Evolutionary conservation across 2,797 vertebrate genomes (phyloP), one percentile per base, ranked within the genome.

Genomic region (Ctenopoma kingsleyae): DNA sequence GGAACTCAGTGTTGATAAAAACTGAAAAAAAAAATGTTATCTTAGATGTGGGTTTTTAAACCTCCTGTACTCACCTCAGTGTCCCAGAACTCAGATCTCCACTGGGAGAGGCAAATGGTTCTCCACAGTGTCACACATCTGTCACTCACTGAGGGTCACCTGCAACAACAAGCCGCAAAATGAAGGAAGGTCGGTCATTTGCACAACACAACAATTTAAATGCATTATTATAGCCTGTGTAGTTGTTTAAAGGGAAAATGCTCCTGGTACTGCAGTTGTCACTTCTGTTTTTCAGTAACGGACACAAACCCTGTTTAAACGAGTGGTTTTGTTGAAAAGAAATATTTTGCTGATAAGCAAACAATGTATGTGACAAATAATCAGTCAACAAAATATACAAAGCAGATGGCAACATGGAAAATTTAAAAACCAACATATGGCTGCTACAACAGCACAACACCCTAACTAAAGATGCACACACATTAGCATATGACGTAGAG

Each of bases 41-140:
- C 4, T 27, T 27, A 27, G 25, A 27, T 27, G 25, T 27, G 25
- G 25, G 25, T 13, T 11, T 38, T 4, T 38, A 10, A 8, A 38
- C 36, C 36, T 38, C 11, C 36, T 46, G n/a, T 43, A 10, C 83
- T 92, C 93, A 97, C 96, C 96, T 95, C 84, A 87, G 92, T 93
- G 93, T 89, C 88, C 91, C 93, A 89, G 87, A 94, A 95, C 81
- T 97, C 95, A 97, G 54, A 96, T 94, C 92, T 96, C 91, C 95
- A 83, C 90, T 83, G 86, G 89, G 94, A 94, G 94, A 94, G 92
- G 90, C 58, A 67, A 54, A 88, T 90, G 92, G 87, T 92, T 89
- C 90, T 95, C 94, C 87, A 89, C 91, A 89, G 80, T 84, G 92
- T 94, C 89, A 95, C 94, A 91, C 97, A 97, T 97, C 93, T 95